These are phyloP conservation scores for Myotis yumanensis DNA, from an alignment of 2,113 vertebrate genomes.

Conservation along the genomic window DNA sequence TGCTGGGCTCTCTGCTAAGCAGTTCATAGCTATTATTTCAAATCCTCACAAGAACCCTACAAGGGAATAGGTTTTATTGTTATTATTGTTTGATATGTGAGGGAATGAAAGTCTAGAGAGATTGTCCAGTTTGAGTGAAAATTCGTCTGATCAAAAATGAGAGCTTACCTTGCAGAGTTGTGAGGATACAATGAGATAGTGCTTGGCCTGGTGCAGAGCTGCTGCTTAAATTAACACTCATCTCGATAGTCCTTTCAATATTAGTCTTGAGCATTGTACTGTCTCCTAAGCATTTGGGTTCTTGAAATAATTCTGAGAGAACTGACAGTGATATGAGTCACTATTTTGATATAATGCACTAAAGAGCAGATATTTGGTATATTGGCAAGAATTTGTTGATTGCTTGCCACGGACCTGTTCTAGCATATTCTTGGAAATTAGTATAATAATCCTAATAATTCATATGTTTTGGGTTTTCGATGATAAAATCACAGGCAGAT, in stretches of 20 bases:
- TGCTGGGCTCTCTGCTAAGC: not conserved
- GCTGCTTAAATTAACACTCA: not conserved
- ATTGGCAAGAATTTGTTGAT: constrained; percentile 22
- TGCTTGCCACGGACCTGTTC: not conserved
- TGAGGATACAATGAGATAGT: not conserved
- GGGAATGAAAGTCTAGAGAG: constrained; percentile 39
- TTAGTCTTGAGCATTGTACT: not conserved
- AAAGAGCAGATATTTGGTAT: not conserved
- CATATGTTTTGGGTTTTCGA: not conserved
- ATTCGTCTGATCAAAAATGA: not conserved
- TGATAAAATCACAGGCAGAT: not conserved
- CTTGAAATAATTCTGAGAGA: constrained; percentile 30
- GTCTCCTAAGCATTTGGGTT: not conserved
- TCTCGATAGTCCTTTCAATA: not conserved
- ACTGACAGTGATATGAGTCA: constrained; percentile 19
- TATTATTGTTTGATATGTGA: not conserved
- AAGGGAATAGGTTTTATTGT: not conserved
- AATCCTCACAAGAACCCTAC: not conserved
- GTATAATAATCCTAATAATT: not conserved
- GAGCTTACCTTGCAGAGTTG: not conserved
- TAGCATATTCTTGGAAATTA: constrained; percentile 30
- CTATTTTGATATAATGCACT: constrained; percentile 39
- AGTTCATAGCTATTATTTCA: not conserved
- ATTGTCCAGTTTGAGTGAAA: not conserved
- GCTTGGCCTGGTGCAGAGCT: not conserved